phyloP scores from a whole-genome alignment of 2,888 invertebrate genomes.

The Latrodectus hesperus region DNA sequence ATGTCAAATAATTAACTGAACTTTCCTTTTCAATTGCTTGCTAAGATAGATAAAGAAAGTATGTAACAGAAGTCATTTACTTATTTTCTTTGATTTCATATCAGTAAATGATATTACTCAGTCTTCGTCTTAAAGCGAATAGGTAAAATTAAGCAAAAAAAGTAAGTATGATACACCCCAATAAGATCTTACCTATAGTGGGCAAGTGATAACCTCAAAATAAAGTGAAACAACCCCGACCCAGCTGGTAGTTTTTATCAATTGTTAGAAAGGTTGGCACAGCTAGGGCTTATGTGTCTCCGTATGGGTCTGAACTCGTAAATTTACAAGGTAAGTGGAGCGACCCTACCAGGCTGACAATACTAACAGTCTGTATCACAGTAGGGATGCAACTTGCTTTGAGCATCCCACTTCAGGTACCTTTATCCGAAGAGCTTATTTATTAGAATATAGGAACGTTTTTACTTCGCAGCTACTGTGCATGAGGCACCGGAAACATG shows the following conservation, averaged over 20 bases:
- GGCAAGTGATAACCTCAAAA: slow-evolving; percentile 25
- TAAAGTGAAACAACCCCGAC: slow-evolving; percentile 13
- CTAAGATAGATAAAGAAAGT: no score
- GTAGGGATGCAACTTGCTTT: slow-evolving; percentile 56
- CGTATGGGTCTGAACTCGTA: slow-evolving; percentile 58
- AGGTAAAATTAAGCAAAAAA: no score
- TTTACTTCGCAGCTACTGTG: slow-evolving; percentile 24
- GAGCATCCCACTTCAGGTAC: slow-evolving; percentile 31
- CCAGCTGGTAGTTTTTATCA: slow-evolving; percentile 56
- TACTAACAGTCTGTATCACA: slow-evolving; percentile 65
- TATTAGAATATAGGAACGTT: slow-evolving; percentile 21
- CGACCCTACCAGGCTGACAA: slow-evolving; percentile 49
- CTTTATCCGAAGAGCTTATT: slow-evolving; percentile 36
- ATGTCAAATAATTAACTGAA: no score
- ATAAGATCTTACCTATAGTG: slow-evolving; percentile 5
- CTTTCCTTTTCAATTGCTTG: no score
- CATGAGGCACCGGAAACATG: background rate
- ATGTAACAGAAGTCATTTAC: no score
- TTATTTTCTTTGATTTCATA: no score
- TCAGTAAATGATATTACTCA: no score
- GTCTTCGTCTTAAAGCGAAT: no score
- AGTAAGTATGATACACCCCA: background rate
- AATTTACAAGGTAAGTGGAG: slow-evolving; percentile 47
- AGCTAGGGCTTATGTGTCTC: slow-evolving; percentile 41
- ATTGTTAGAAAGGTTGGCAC: slow-evolving; percentile 36